Evolutionary conservation across 2,797 vertebrate species (phyloP), one percentile per base, ranked within the genome.

Genomic region (Nannoperca australis): DNA sequence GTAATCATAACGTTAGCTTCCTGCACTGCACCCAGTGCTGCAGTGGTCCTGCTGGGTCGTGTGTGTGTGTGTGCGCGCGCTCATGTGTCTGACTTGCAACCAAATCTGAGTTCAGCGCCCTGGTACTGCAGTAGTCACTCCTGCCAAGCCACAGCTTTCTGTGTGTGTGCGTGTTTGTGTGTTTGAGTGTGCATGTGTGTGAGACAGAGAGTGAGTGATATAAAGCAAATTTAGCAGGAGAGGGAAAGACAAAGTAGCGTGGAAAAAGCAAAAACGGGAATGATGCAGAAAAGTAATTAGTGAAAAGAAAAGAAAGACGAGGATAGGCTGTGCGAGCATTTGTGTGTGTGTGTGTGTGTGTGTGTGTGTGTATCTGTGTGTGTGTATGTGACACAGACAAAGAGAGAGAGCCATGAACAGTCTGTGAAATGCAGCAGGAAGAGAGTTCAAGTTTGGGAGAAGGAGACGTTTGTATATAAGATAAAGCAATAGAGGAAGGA

Each of bases 1-100:
- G 78, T 88, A 73, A 88, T 90, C 84, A 82, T 38, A 78, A 73
- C n/a, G 73, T 72, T 78, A 70, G 81, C 70, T 82, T 78, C 70
- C 76, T 38, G 53, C 73, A 72, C 81, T 86, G 88, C 88, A 84
- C 68, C 80, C 75, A 73, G 55, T 66, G 75, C 85, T 84, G 90
- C 89, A 89, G 84, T 72, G 78, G 64, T 61, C 44, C 64, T 74
- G 67, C 82, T 68, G 58, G 44, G 42, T 55, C 7, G 34, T 34
- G 17, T 63, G 53, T 24, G 20, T 51, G 54, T 68, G 42, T 51
- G 44, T 55, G 66, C 54, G 27, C n/a, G 55, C 40, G 67, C 80
- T 76, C 61, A 61, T 81, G 65, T 58, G 53, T 60, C 24, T 81
- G 45, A 73, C 56, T 75, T 76, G 56, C 72, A 55, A 85, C 86